phyloP scores from a whole-genome alignment of 2,113 vertebrate species.

The Melanotaenia duboulayi region DNA sequence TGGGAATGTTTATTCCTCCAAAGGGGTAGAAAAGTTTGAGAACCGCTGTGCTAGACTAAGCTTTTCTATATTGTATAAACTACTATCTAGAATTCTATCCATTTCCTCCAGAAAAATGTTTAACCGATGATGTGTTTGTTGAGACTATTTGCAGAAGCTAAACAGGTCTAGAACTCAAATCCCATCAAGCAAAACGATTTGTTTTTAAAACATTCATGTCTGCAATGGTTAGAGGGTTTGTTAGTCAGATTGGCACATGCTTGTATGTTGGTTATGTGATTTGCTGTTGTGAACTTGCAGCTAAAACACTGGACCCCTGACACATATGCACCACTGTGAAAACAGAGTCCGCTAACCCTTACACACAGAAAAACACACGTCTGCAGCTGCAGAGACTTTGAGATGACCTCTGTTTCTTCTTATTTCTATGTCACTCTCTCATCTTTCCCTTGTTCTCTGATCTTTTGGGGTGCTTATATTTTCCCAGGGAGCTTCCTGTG shows the following conservation, averaged over 20 bases:
- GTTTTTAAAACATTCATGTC: constrained; percentile 22
- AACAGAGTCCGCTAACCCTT: constrained; percentile 58
- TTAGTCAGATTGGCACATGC: constrained; percentile 4
- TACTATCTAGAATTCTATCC: not conserved
- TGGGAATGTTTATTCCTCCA: no score
- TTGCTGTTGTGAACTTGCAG: constrained; percentile 53
- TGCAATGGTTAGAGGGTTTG: not conserved
- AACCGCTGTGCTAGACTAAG: constrained; percentile 2
- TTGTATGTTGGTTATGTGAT: constrained; percentile 23
- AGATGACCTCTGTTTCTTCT: constrained; percentile 45
- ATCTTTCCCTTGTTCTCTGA: constrained; percentile 61
- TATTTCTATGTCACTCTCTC: constrained; percentile 42
- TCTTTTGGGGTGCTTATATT: constrained; percentile 70
- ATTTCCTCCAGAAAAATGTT: not conserved
- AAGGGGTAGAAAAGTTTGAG: no score
- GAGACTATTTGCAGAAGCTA: constrained; percentile 8
- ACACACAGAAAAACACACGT: constrained; percentile 21
- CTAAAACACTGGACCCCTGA: constrained; percentile 39
- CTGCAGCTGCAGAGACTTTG: constrained; percentile 68
- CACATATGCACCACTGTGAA: constrained; percentile 59
- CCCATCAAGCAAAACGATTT: constrained; percentile 4
- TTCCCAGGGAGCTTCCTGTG: constrained; percentile 75
- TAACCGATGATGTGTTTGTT: not conserved
- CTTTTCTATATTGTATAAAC: not conserved
- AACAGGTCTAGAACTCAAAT: not conserved